Evolutionary conservation across 2,797 vertebrate genomes (phyloP), one percentile per base, ranked within the genome.

Genomic region (Lacerta bilineata): DNA sequence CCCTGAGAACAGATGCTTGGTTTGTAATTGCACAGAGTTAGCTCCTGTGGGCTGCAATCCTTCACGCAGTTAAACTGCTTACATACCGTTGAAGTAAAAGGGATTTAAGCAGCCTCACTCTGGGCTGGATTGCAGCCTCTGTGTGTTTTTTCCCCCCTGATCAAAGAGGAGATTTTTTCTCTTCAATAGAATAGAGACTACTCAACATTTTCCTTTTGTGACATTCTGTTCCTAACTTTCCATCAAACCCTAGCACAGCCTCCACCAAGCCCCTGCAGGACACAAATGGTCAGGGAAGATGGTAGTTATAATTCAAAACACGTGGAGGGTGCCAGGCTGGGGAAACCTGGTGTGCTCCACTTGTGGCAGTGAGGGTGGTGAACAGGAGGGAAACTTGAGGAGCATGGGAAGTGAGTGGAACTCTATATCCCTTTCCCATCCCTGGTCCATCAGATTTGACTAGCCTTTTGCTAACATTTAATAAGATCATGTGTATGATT

Each of bases 1-100:
- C 72, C 46, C 61, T 69, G 61, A 75, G 43, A 89, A 83, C 84
- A 90, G 64, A 83, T 83, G 76, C n/a, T 80, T 55, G 20, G 29
- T 33, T 76, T 90, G 71, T n/a, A 76, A 66, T 80, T 68, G 43
- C 77, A 43, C 33, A 68, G 61, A 87, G 55, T 72, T 74, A 46
- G 36, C 77, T 79, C n/a, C 8, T 83, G 29, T 80, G 25, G 66
- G 50, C 77, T 80, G 33, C 33, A 64, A 74, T 74, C 36, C 50
- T 59, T 39, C 27, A 33, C 4, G 5, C 18, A 87, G 55, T 25
- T 41, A 68, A 81, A 46, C 15, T n/a, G 59, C 55, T 84, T 39
- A 75, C 46, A 81, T 20, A 55, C 10, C n/a, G 18, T 75, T 68
- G 23, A 75, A 85, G 33, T 81, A 78, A 89, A 85, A 66, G 61